These are phyloP conservation scores for Cryptocheilus praepositus DNA, from an alignment of 2,888 invertebrate species.

Conservation along the genomic window DNA sequence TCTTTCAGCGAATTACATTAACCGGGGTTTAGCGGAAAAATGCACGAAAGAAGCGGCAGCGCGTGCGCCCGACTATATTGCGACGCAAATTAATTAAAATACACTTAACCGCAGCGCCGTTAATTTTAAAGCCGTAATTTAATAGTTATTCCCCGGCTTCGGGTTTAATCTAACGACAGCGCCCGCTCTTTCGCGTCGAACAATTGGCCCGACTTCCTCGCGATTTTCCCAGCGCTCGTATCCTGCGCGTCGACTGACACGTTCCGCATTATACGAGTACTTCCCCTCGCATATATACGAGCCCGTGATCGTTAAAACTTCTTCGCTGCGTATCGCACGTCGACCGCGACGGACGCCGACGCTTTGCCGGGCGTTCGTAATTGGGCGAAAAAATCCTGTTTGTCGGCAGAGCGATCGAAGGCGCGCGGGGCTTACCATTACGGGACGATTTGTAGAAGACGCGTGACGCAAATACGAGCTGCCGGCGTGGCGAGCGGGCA, in stretches of 20 bases:
- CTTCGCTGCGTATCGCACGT: too few species aligned
- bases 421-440: too few species aligned
- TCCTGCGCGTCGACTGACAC: too few species aligned
- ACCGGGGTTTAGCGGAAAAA: slow-evolving; percentile 38
- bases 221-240: too few species aligned
- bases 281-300: too few species aligned
- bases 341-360: too few species aligned
- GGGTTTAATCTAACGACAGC: slow-evolving; percentile 8
- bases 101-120: slow-evolving; percentile 47
- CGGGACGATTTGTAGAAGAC: slow-evolving; percentile 36
- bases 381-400: too few species aligned
- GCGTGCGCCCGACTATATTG: neutral
- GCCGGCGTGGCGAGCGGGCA: slow-evolving; percentile 1
- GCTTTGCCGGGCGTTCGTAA: too few species aligned
- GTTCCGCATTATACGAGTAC: too few species aligned
- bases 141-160: slow-evolving; percentile 28
- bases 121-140: slow-evolving; percentile 48
- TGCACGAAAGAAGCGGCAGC: slow-evolving; percentile 25
- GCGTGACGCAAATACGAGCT: slow-evolving; percentile 39
- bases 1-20: slow-evolving; percentile 39
- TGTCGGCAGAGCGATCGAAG: too few species aligned
- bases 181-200: neutral
- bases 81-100: slow-evolving; percentile 51
- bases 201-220: neutral
- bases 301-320: too few species aligned